Conservation (phyloP, 2,113 vertebrate species). For the Cygnus buccinator region DNA sequence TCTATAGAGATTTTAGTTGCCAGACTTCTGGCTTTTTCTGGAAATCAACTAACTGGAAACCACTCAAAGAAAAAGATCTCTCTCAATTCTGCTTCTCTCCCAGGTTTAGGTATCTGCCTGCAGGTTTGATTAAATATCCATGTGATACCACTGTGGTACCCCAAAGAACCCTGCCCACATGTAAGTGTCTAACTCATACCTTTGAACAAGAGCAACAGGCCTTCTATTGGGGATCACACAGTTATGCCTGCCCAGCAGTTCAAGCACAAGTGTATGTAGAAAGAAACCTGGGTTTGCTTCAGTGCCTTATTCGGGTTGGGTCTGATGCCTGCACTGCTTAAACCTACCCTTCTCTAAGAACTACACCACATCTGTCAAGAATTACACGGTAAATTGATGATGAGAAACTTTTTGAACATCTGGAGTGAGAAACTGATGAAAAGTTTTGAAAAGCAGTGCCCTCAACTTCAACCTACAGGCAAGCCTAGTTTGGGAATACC, state of each 20-base stretch:
- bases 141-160: neutral
- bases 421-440: neutral
- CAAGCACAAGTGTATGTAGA: neutral
- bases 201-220: neutral
- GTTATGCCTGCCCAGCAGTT: neutral
- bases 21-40: neutral
- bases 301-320: neutral
- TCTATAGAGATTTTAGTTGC: neutral
- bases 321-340: neutral
- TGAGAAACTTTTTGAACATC: rapidly evolving
- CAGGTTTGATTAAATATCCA: neutral
- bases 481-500: neutral
- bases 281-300: neutral
- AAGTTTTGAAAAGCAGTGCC: neutral
- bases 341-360: neutral
- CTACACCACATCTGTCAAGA: neutral
- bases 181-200: neutral
- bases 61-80: neutral
- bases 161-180: neutral
- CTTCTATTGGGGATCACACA: neutral
- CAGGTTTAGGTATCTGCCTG: neutral
- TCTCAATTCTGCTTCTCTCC: neutral
- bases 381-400: neutral
- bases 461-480: rapidly evolving
- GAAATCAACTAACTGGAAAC: neutral